Conservation (phyloP, 2,888 invertebrate species). For the Campopleginae sp. region DNA sequence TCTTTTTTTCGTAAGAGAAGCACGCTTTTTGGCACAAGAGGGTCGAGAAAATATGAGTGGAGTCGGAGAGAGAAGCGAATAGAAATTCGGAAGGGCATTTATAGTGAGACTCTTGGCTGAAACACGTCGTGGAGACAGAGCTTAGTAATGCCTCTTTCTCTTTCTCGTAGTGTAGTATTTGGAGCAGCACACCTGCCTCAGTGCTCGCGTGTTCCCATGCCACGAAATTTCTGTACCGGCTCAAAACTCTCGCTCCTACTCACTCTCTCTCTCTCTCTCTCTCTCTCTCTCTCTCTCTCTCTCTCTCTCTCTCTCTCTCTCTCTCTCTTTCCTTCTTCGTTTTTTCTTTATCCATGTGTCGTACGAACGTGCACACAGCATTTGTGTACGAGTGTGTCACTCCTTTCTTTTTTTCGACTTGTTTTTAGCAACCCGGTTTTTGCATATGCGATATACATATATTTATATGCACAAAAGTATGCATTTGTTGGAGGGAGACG, state of each 20-base stretch:
- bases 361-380: not conserved
- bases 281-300: not conserved
- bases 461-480: not conserved
- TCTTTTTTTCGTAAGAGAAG: constrained; percentile 36
- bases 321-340: constrained; percentile 1
- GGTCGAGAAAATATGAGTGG: constrained; percentile 20
- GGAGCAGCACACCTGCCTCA: constrained; percentile 70
- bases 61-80: constrained; percentile 22
- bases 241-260: constrained; percentile 41
- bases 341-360: not conserved
- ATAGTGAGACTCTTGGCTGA: constrained; percentile 31
- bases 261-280: not conserved
- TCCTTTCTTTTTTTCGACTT: constrained; percentile 45
- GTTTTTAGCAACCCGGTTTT: constrained; percentile 67
- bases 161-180: constrained; percentile 54
- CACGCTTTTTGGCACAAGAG: constrained; percentile 27
- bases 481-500: not conserved
- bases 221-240: constrained; percentile 66
- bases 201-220: constrained; percentile 72
- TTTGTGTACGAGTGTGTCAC: constrained; percentile 22
- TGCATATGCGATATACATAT: constrained; percentile 36
- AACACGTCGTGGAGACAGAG: constrained; percentile 60
- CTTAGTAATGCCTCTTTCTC: constrained; percentile 47
- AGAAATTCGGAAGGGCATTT: constrained; percentile 47
- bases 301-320: not conserved